These are phyloP conservation scores for Ciconia nigra DNA, from an alignment of 2,797 vertebrate genomes.

Conservation along the genomic window DNA sequence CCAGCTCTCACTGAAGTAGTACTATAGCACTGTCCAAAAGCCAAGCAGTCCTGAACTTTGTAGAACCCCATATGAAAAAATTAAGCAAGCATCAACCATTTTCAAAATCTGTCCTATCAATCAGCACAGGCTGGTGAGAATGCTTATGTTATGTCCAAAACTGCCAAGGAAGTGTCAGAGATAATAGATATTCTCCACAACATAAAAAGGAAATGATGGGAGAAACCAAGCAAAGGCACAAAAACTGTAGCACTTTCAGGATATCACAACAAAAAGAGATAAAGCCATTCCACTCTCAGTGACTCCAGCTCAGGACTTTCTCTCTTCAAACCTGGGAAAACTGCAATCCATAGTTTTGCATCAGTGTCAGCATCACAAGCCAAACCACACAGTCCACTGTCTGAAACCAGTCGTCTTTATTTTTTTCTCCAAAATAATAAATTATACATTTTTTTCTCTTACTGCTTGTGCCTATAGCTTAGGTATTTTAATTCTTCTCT, in stretches of 20 bases:
- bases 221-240: not conserved
- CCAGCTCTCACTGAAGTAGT: not conserved
- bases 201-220: not conserved
- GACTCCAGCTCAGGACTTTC: not conserved
- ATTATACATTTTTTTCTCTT: not conserved
- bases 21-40: not conserved
- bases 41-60: not conserved
- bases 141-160: not conserved
- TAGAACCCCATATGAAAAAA: not conserved
- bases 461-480: not conserved
- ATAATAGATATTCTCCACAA: not conserved
- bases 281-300: not conserved
- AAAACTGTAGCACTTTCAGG: not conserved
- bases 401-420: not conserved
- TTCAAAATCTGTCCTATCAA: not conserved
- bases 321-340: not conserved
- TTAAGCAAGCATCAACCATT: not conserved
- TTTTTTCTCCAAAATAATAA: not conserved
- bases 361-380: not conserved
- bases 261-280: not conserved
- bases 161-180: not conserved
- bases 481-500: not conserved
- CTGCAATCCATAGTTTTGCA: not conserved
- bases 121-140: not conserved
- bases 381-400: not conserved